Conservation (phyloP, 2,888 invertebrate genomes). For the Gandaritis pyraliata region DNA sequence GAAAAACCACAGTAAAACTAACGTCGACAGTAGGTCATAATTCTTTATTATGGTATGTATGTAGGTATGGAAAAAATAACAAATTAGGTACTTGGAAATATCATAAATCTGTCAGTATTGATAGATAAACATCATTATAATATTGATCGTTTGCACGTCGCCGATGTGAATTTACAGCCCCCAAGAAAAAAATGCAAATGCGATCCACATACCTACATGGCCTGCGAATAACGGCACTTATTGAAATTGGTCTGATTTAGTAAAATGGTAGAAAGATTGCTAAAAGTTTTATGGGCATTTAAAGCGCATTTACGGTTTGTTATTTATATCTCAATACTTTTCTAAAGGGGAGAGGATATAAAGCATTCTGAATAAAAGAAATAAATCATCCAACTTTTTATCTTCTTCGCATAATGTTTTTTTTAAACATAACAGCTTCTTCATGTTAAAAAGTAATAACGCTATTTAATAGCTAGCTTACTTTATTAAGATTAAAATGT, state of each 20-base stretch:
- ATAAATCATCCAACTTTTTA: conserved; percentile 5
- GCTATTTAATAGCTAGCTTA: no score
- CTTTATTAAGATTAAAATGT: no score
- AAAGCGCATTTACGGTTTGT: conserved; percentile 23
- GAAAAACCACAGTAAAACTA: no score
- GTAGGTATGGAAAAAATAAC: no score
- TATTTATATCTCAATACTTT: conserved; percentile 22
- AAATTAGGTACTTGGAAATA: neutral
- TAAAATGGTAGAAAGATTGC: conserved; percentile 73
- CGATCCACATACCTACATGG: conserved; percentile 47
- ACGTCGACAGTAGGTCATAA: no score
- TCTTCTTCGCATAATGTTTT: neutral
- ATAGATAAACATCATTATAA: neutral
- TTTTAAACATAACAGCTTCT: neutral
- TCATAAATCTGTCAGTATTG: neutral
- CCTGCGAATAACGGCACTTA: conserved; percentile 65
- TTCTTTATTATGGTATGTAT: no score
- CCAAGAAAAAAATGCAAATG: conserved; percentile 77
- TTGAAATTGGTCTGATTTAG: conserved; percentile 80
- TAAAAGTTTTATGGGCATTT: conserved; percentile 21
- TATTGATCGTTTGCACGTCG: neutral
- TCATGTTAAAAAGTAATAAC: no score
- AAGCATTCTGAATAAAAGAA: conserved; percentile 6
- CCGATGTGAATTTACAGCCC: conserved; percentile 59
- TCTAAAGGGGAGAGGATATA: conserved; percentile 7